Evolutionary conservation across 2,113 vertebrate species (phyloP), one percentile per base, ranked within the genome.

Genomic region (Proteles cristata): DNA sequence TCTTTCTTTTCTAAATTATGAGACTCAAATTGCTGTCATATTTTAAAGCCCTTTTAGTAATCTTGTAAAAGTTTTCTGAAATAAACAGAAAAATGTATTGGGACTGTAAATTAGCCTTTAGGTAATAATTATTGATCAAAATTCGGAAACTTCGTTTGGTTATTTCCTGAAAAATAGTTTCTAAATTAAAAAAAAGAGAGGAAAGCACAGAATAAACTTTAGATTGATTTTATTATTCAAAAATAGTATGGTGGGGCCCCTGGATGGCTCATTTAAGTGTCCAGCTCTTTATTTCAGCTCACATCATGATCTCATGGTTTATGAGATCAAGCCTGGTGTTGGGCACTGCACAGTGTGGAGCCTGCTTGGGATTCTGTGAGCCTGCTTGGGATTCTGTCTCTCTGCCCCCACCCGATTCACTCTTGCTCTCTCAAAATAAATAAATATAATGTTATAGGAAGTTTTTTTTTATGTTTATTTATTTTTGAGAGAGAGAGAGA

Each of bases 121-220:
- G 43, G 43, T 91, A 93, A 74, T 53, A 97, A 82, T 94, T 90
- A 66, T 74, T 53, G 1, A 77, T 80, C 35, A 89, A 83, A 95
- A 84, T 90, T 83, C 33, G 90, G 26, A 89, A 94, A 86, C 23
- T 58, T 50, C 77, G 63, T 81, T 94, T 96, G 28, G 50, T 71
- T 77, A 83, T 77, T 87, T 90, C 93, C 45, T 81, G 35, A 94
- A 90, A 97, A 93, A 43, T 10, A 31, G 45, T 92, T 94, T 53
- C 48, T 84, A 96, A 85, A 48, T 87, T 83, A 77, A 58, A 90
- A 94, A 95, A 95, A 39, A 39, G 39, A 55, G 35, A 71, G 33
- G 79, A 93, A 88, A 88, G 21, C 69, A 79, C 25, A 93, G 16
- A 63, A 11, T 88, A 93, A 58, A 4, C 7, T 84, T 95, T 61